These are phyloP conservation scores for Aplochiton taeniatus DNA, from an alignment of 2,797 vertebrate species.

Conservation along the genomic window DNA sequence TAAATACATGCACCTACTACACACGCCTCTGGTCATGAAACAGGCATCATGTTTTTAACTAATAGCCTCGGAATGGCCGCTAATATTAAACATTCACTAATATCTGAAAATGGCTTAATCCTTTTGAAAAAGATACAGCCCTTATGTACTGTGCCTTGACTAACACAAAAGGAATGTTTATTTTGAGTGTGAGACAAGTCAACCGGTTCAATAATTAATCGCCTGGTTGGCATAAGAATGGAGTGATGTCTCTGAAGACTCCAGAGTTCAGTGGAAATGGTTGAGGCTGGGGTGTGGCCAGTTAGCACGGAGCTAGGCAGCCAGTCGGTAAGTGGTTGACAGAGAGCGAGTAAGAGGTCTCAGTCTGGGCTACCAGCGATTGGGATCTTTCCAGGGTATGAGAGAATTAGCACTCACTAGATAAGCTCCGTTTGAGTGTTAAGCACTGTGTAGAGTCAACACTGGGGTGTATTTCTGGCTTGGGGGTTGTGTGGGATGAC, in stretches of 20 bases:
- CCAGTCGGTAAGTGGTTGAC: neutral
- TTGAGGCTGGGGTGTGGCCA: neutral
- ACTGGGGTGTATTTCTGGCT: conserved; percentile 48
- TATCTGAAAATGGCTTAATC: neutral
- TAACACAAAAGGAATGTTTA: conserved; percentile 4
- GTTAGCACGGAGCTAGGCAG: neutral
- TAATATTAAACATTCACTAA: conserved; percentile 20
- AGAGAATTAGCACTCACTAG: conserved; percentile 62
- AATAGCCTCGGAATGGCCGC: neutral
- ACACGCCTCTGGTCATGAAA: conserved; percentile 2
- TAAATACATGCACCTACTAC: neutral
- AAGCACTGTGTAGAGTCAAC: conserved; percentile 43
- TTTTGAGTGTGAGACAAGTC: conserved; percentile 15
- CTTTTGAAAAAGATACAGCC: neutral
- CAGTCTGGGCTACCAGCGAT: conserved; percentile 24
- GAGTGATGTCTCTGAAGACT: conserved; percentile 17
- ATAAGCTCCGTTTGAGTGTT: conserved; percentile 64
- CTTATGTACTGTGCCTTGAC: neutral
- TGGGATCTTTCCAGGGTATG: conserved; percentile 47
- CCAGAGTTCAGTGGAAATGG: conserved; percentile 12
- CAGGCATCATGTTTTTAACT: too few species aligned
- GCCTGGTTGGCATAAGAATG: conserved; percentile 24
- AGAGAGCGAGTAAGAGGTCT: neutral
- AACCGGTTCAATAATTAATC: conserved; percentile 39
- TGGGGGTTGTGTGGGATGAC: conserved; percentile 36